Percentiles rank a stretch among this genome's conserved stretches.
These are phyloP conservation scores for Marcusenius ussheri DNA, from an alignment of 2,113 vertebrate genomes.

Conservation along the genomic window DNA sequence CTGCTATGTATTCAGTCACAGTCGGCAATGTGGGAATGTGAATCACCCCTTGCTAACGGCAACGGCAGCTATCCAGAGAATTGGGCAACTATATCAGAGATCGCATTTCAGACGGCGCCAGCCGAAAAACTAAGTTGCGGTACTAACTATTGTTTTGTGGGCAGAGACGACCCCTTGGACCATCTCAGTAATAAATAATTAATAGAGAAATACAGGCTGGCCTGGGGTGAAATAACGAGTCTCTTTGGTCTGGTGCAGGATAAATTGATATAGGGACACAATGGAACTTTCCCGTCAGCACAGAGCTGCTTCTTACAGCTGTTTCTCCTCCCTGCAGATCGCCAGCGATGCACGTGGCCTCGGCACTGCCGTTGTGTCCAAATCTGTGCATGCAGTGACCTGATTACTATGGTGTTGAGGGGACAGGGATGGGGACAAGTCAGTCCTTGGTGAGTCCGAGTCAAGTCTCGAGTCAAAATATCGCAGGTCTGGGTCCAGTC, in stretches of 20 bases:
- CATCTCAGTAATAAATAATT: neutral
- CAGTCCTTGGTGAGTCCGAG: neutral
- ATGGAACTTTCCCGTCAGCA: neutral
- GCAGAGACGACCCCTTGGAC: neutral
- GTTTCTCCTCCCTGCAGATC: neutral
- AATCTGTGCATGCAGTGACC: neutral
- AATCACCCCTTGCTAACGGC: neutral
- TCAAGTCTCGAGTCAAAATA: neutral
- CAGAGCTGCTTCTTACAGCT: neutral
- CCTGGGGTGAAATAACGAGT: neutral
- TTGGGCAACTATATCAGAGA: neutral
- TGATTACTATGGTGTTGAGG: neutral
- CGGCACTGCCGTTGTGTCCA: neutral
- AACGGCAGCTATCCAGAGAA: neutral
- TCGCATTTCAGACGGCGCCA: neutral
- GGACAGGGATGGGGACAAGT: neutral
- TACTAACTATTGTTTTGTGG: neutral
- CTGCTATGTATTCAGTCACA: neutral
- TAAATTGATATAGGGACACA: neutral
- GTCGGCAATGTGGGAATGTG: neutral
- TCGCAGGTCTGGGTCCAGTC: neutral
- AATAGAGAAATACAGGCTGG: neutral
- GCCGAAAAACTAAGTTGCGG: neutral
- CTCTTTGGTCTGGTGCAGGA: neutral
- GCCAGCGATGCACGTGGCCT: no score